Evolutionary conservation across 2,797 vertebrate species (phyloP), one percentile per base, ranked within the genome.

Genomic region (Salmo trutta): DNA sequence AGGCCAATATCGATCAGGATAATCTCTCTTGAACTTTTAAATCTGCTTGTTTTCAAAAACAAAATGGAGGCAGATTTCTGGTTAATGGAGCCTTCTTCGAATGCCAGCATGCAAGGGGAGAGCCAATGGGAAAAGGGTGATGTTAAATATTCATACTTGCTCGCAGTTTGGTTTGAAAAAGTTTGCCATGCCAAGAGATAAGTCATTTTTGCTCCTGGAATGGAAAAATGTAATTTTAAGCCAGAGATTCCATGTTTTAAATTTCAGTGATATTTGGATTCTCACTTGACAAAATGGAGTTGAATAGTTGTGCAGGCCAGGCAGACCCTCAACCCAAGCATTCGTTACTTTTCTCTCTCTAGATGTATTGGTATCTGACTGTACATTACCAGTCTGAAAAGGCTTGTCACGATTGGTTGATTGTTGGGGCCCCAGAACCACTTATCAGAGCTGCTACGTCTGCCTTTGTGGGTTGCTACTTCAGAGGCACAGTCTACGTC

Each of bases 121-220:
- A 76, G 71, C 78, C 79, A 83, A 78, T 69, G 76, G 75, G 74
- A 72, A 74, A 24, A 81, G 74, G 82, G 75, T 66, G 69, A 36
- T 81, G 88, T 90, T 81, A 89, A 90, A 89, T 90, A 90, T 88
- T 92, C 77, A 90, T 90, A 76, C 78, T 53, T 80, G 81, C 79
- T 77, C 67, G 59, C 77, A 36, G 82, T 88, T 87, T 67, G 77
- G 77, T 85, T 79, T 71, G 62, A 47, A 47, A 24, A 75, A 71
- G 73, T 62, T 47, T 75, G 52, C 72, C 62, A 31, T 71, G 81
- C 77, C 64, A 82, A 71, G 64, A 81, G 80, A 84, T 74, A 75
- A 84, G 74, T 21, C 41, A 27, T 53, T 53, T 41, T 70, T 70
- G 19, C 19, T 12, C 36, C 29, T 0, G 36, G 36, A n/a, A 14